phyloP scores from a whole-genome alignment of 1,140 invertebrate species.

The Aphidius ervi region DNA sequence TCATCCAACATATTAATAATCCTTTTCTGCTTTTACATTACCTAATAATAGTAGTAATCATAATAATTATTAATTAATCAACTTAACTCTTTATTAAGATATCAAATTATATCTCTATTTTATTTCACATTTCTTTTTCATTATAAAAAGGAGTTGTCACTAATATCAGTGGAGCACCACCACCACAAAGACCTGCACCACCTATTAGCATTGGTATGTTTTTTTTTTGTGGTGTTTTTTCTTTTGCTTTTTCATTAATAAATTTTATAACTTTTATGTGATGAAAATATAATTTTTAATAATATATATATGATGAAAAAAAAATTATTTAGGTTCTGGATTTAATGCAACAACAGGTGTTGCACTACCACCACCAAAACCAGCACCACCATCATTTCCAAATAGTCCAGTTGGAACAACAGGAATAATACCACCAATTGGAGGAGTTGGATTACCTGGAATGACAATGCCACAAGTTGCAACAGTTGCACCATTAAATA shows the following conservation, averaged over 20 bases:
- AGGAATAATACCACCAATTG: conserved; percentile 32
- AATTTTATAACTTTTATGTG: conserved; percentile 13
- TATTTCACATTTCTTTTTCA: too few relatives aligned
- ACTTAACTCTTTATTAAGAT: too few relatives aligned
- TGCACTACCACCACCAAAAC: conserved; percentile 42
- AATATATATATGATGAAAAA: too few relatives aligned
- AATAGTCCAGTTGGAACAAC: conserved; percentile 41
- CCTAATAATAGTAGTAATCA: conserved; percentile 1
- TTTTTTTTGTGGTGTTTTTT: conserved; percentile 1
- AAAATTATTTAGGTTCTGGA: conserved; percentile 34
- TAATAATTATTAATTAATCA: too few relatives aligned
- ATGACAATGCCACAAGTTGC: conserved; percentile 31
- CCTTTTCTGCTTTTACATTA: conserved; percentile 39
- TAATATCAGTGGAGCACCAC: conserved; percentile 35
- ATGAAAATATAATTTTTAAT: neutral
- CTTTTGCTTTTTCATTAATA: conserved; percentile 20
- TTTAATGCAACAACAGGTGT: conserved; percentile 40
- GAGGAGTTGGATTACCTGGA: conserved; percentile 23
- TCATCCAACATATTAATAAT: conserved; percentile 6
- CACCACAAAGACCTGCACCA: conserved; percentile 51
- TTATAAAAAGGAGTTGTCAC: conserved; percentile 16
- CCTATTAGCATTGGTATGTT: conserved; percentile 51
- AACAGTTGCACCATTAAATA: conserved; percentile 42
- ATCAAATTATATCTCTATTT: too few relatives aligned
- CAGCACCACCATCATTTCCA: conserved; percentile 49